Base-by-base conservation (phyloP, 2,113 vertebrate genomes). In the Nansenia antarctica region DNA sequence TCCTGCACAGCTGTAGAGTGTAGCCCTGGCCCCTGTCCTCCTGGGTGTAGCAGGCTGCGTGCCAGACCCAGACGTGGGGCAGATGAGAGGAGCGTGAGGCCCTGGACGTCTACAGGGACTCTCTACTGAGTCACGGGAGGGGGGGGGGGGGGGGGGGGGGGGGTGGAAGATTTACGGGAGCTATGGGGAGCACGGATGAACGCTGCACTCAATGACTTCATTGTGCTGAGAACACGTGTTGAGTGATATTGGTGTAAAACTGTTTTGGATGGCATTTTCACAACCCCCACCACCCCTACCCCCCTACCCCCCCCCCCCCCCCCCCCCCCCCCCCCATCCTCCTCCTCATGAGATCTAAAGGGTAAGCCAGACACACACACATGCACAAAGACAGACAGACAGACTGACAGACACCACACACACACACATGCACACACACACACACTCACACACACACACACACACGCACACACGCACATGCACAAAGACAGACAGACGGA, bases 111-210 rank as follows among this genome's bases (percentile, higher is more conserved):
- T 26, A 59, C 9, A 53, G 47, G 24, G 22, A 34, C 34, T 61
- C 47, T 77, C 18, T 22, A 30, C 31, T 37, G 62, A 58, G 34
- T 32, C 26, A 53, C 9, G 31, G 2, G n/a, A n/a, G n/a, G n/a
- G n/a, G n/a, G n/a, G n/a, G n/a, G n/a, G n/a, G n/a, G n/a, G n/a
- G n/a, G n/a, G n/a, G n/a, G n/a, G n/a, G n/a, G n/a, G n/a, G n/a
- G n/a, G n/a, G n/a, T n/a, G 58, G 30, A 26, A 64, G 74, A 77
- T 73, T 77, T 77, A 74, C 42, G 7, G 29, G 20, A 66, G 29
- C 30, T 9, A 6, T 47, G 32, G 22, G 15, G 5, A 14, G n/a
- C 45, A 8, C 32, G 39, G 15, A 47, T 26, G 62, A 24, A 35
- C 27, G 27, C 42, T 42, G 5, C 9, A 18, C 55, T 73, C 63